Percentiles rank a stretch among this genome's conserved stretches.
These are phyloP conservation scores for Sarcophaga carnaria DNA, from an alignment of 2,888 invertebrate species.

Conservation along the genomic window DNA sequence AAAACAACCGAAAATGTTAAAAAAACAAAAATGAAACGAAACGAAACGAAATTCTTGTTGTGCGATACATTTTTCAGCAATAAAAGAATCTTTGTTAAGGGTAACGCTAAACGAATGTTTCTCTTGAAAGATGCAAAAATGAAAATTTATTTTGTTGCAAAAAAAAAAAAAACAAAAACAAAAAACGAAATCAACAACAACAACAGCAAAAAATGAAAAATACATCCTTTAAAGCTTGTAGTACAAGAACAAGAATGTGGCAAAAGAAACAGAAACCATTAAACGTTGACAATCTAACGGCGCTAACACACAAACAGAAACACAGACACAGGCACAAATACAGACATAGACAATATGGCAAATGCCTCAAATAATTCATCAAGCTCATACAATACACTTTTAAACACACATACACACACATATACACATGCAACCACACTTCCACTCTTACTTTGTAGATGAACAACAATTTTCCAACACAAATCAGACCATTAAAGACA, in stretches of 20 bases:
- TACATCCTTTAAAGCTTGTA: constrained; percentile 11
- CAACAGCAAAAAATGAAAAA: neutral
- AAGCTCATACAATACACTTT: constrained; percentile 14
- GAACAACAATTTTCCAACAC: constrained; percentile 12
- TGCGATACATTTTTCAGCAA: constrained; percentile 33
- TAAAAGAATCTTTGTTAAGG: constrained; percentile 43
- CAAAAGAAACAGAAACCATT: constrained; percentile 41
- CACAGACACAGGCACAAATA: no score
- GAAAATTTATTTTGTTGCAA: constrained; percentile 31
- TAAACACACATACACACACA: constrained; percentile 9
- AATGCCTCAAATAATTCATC: constrained; percentile 61
- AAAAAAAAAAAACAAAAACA: neutral
- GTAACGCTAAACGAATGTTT: constrained; percentile 13
- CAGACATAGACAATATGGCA: constrained; percentile 51
- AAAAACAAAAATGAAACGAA: constrained; percentile 23
- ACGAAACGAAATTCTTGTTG: constrained; percentile 45
- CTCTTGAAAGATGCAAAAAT: constrained; percentile 14
- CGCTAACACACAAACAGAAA: neutral
- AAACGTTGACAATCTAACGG: constrained; percentile 60
- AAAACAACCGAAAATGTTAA: constrained; percentile 23
- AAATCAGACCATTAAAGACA: constrained; percentile 35
- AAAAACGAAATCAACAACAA: neutral
- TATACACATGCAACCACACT: neutral
- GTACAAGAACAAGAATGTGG: constrained; percentile 9
- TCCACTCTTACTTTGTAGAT: neutral